Percentiles rank a stretch among this genome's conserved stretches.
phyloP scores from a whole-genome alignment of 2,888 invertebrate genomes.

The Stenichneumon culpator region DNA sequence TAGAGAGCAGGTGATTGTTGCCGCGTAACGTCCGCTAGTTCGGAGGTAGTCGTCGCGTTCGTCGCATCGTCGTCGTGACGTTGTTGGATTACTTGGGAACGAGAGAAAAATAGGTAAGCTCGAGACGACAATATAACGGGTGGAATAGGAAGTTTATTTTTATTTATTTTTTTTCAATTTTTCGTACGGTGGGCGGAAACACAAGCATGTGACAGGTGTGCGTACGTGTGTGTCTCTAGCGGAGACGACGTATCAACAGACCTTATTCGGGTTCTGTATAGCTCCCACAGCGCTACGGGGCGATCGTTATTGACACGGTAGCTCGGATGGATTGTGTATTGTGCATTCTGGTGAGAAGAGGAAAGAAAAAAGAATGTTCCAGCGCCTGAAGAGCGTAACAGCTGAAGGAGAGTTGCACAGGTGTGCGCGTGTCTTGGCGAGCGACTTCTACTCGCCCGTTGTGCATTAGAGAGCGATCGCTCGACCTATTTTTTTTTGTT shows the following conservation, averaged over 20 bases:
- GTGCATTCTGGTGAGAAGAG: background rate
- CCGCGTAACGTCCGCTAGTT: slow-evolving; percentile 10
- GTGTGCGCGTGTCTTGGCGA: background rate
- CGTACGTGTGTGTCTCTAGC: background rate
- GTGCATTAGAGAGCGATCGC: slow-evolving; percentile 26
- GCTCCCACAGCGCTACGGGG: slow-evolving; percentile 4
- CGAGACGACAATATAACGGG: background rate
- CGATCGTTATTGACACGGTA: slow-evolving; percentile 15
- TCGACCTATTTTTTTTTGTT: background rate
- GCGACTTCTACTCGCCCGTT: background rate
- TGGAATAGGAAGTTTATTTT: too few relatives aligned
- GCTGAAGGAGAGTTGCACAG: slow-evolving; percentile 6
- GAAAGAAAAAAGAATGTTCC: background rate
- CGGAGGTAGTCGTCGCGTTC: slow-evolving; percentile 7
- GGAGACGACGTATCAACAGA: slow-evolving; percentile 12
- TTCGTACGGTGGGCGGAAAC: background rate
- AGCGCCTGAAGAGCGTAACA: slow-evolving; percentile 10
- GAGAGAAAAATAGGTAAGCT: background rate
- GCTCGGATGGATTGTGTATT: slow-evolving; percentile 20
- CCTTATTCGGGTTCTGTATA: background rate
- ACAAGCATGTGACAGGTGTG: slow-evolving; percentile 13
- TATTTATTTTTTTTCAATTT: background rate
- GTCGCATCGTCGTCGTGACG: background rate
- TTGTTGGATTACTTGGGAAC: background rate
- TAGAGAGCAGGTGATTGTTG: slow-evolving; percentile 21